Percentiles rank a stretch among this genome's conserved stretches.
Evolutionary conservation across 2,113 vertebrate species (phyloP).

Genomic region (Gymnogyps californianus): DNA sequence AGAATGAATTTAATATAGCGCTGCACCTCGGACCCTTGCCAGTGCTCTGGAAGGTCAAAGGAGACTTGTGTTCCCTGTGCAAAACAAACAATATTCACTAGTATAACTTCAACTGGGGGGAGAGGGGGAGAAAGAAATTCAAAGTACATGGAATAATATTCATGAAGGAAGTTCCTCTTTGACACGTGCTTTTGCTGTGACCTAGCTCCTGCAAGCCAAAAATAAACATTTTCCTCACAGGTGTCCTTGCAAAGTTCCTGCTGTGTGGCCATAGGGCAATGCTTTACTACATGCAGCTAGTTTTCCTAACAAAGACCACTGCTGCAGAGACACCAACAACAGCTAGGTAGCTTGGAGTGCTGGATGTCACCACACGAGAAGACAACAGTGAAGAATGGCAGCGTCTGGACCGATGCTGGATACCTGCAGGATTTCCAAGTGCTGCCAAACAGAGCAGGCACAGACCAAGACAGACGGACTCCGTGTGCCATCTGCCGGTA

Average conservation of each 20-base stretch:
- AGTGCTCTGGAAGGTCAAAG: neutral
- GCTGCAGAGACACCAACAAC: neutral
- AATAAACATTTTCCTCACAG: neutral
- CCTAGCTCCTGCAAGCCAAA: neutral
- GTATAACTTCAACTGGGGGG: neutral
- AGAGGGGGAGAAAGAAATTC: accelerated
- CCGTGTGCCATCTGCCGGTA: neutral
- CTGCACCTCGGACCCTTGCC: neutral
- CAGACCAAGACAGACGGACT: neutral
- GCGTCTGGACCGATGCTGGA: accelerated
- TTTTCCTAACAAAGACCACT: neutral
- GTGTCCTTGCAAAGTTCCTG: neutral
- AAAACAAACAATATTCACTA: neutral
- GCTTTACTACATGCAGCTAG: neutral
- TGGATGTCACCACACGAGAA: accelerated
- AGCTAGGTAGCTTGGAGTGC: neutral
- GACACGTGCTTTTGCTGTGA: neutral
- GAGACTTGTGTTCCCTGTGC: neutral
- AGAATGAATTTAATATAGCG: neutral
- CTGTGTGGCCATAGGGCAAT: neutral
- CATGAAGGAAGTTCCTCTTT: neutral
- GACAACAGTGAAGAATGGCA: neutral
- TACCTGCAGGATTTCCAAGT: neutral
- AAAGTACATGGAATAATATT: neutral
- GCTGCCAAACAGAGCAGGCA: neutral